phyloP scores from a whole-genome alignment of 2,797 vertebrate genomes.

The Coendou prehensilis region DNA sequence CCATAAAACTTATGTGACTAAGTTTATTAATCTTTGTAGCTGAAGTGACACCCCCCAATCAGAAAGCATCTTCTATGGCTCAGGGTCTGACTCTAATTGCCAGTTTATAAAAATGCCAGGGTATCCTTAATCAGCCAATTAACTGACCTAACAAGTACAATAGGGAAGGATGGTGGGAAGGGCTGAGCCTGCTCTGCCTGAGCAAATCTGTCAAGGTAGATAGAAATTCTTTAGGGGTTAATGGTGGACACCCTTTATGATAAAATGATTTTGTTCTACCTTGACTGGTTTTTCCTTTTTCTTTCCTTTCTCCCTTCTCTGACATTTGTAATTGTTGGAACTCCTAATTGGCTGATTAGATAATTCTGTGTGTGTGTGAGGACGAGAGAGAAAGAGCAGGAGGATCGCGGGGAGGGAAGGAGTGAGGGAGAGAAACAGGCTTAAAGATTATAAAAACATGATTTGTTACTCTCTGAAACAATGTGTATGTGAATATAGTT shows the following conservation, averaged over 20 bases:
- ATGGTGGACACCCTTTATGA: constrained; percentile 86
- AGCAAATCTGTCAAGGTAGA: constrained; percentile 87
- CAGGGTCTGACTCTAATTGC: constrained; percentile 87
- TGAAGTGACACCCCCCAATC: constrained; percentile 83
- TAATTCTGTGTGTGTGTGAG: constrained; percentile 72
- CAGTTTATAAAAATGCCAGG: constrained; percentile 85
- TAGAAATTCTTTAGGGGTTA: constrained; percentile 84
- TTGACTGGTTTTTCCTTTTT: constrained; percentile 85
- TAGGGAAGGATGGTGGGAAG: constrained; percentile 81
- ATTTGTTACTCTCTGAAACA: constrained; percentile 74
- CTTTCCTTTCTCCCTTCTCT: constrained; percentile 80
- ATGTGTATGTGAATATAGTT: constrained; percentile 74
- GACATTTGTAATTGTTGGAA: constrained; percentile 88
- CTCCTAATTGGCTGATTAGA: constrained; percentile 89
- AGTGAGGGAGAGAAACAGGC: neutral
- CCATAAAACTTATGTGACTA: constrained; percentile 79
- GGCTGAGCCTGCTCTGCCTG: constrained; percentile 71
- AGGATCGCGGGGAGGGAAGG: neutral
- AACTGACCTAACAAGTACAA: constrained; percentile 87
- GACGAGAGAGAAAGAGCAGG: neutral
- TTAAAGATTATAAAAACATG: constrained; percentile 47
- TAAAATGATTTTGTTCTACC: constrained; percentile 87
- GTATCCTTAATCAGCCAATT: constrained; percentile 89
- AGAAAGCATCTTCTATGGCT: constrained; percentile 81
- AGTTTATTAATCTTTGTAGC: constrained; percentile 86